Evolutionary conservation across 2,888 invertebrate species (phyloP), one percentile per base, ranked within the genome.

Genomic region (Acronicta leporina): DNA sequence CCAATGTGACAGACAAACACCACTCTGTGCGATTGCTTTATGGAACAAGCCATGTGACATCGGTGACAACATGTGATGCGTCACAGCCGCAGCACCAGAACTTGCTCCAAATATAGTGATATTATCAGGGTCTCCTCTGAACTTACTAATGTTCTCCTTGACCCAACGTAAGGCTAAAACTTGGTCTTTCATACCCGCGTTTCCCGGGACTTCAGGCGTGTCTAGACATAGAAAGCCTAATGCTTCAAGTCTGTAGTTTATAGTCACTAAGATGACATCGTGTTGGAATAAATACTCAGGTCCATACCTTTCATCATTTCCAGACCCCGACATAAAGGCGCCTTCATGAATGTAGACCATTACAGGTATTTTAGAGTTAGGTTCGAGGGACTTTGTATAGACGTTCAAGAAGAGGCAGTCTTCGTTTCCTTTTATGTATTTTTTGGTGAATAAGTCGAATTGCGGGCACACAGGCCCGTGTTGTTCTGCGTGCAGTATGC

Each of bases 301-400:
- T 1, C 93, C 91, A 41, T 86, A 87, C 1, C 77, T 68, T 0
- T 86, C 82, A 7, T 83, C 73, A 50, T 91, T 80, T 13, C 91
- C 91, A 0, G 90, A 89, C 2, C 93, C 93, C 14, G 84, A 85
- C 64, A 85, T 78, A 58, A 84, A 93, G 10, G 82, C 87, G 1
- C 94, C 94, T 5, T 92, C 93, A 59, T 94, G 91, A 40, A 94
- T 87, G 73, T 84, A 94, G 0, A 94, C 87, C 86, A 94, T 88
- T 1, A 93, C 94, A 0, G 93, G 90, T n/a, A 84, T 68, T 53
- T 82, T 83, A 7, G 81, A 72, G 16, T 58, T 63, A 9, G 63
- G 55, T 11, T 69, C 50, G 33, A 87, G 42, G 5, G 82, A 79
- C 68, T 82, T 85, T 7, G 89, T 86, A 51, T 91, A 92, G 3